Conservation (phyloP, 2,888 invertebrate genomes). For the Gari tellinella region DNA sequence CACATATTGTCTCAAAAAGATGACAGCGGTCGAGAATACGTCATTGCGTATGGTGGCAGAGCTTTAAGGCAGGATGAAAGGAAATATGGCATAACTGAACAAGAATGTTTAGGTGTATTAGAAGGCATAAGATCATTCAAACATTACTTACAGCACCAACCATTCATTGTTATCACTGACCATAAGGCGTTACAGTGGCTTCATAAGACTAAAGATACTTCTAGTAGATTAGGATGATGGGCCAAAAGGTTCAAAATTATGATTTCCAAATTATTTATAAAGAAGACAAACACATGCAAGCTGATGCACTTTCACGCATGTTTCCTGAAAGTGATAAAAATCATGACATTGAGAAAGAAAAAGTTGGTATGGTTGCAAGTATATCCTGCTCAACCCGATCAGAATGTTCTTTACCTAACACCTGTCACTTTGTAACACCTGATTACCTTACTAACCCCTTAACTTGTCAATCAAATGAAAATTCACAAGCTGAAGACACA, state of each 20-base stretch:
- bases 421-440: no score
- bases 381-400: no score
- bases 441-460: no score
- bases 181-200: slow-evolving; percentile 29
- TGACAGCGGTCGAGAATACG: no score
- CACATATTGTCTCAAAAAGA: no score
- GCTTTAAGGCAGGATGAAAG: slow-evolving; percentile 17
- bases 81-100: slow-evolving; percentile 28
- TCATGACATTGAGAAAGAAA: no score
- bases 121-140: slow-evolving; percentile 31
- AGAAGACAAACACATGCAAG: slow-evolving; percentile 12
- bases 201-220: slow-evolving; percentile 33
- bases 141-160: slow-evolving; percentile 26
- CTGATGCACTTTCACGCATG: slow-evolving; percentile 27
- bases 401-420: no score
- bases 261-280: no score
- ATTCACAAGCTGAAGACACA: no score
- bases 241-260: slow-evolving; percentile 41
- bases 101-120: slow-evolving; percentile 34
- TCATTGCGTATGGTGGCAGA: slow-evolving; percentile 33
- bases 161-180: slow-evolving; percentile 27
- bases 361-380: no score
- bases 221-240: slow-evolving; percentile 47
- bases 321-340: not conserved
- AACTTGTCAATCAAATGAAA: no score